Base-by-base conservation (phyloP, 2,888 invertebrate species). In the Diarsia brunnea region DNA sequence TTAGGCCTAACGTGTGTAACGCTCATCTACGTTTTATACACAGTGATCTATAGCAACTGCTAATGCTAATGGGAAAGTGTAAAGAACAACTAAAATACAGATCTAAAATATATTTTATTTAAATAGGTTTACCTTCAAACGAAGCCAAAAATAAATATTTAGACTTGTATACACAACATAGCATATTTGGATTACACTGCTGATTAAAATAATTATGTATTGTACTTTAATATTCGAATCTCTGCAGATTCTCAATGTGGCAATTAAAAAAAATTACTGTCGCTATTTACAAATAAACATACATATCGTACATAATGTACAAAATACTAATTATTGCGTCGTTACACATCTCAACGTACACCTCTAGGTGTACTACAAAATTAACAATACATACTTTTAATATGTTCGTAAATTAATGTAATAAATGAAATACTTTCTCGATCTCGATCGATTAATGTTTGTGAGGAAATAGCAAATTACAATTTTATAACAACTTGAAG, bases 281-380 rank as follows among this genome's bases (percentile, higher is more conserved):
- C 87, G 85, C 89, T 95, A 95, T 94, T 92, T 95, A 95, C 94
- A 95, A 93, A 94, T 89, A 89, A 94, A 94, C 90, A 93, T 91
- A 90, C 66, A 84, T 86, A 86, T 74, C 84, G 88, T 91, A 91
- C 87, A 79, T 84, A 84, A 90, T 89, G 90, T 94, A 94, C 90
- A 90, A 89, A 91, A 91, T 92, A 94, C 90, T 90, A 86, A 90
- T 93, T 94, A 94, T 94, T 94, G 94, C 93, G 89, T 80, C 87
- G 89, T 92, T 93, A 94, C 93, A 94, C 92, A 91, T 93, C 82
- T 89, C 66, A 69, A 67, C n/a, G 75, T 87, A 84, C 74, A 80
- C 80, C 81, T 45, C 51, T 60, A 84, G 83, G 81, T 86, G 73
- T 78, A 85, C 87, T 78, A 84, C 73, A 81, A 84, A 88, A 85